Conservation (phyloP, 2,888 invertebrate species). For the Campaea margaritaria region DNA sequence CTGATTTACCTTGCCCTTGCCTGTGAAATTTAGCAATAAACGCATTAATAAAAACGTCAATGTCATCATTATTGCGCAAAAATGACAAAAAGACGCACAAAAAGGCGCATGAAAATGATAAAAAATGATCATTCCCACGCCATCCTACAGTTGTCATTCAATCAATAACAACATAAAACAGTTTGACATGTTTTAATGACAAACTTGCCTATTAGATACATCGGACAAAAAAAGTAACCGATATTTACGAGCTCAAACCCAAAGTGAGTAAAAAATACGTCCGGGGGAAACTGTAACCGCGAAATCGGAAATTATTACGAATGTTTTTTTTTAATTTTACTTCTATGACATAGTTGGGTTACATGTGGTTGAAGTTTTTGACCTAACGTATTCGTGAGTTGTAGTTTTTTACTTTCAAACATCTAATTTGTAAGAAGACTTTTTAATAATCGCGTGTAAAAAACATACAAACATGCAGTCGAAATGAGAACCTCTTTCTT, state of each 20-base stretch:
- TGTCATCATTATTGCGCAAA: constrained; percentile 72
- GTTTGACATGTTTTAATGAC: constrained; percentile 81
- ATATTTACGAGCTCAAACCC: constrained; percentile 65
- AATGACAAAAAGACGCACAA: constrained; percentile 36
- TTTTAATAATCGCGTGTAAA: no score
- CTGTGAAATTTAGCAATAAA: constrained; percentile 56
- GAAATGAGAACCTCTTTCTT: no score
- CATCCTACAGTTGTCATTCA: constrained; percentile 55
- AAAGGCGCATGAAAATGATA: constrained; percentile 23
- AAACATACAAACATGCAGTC: no score
- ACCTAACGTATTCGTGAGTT: no score
- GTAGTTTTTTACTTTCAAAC: no score
- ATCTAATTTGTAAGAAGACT: no score
- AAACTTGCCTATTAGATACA: constrained; percentile 66
- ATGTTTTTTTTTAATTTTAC: constrained; percentile 13
- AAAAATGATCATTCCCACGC: constrained; percentile 69
- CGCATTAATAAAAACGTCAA: constrained; percentile 60
- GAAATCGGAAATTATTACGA: constrained; percentile 50
- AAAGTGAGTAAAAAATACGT: constrained; percentile 54
- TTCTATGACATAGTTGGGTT: background rate
- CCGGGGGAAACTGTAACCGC: constrained; percentile 64
- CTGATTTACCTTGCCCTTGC: constrained; percentile 4
- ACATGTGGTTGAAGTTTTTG: background rate
- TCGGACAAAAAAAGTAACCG: constrained; percentile 45
- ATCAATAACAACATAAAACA: constrained; percentile 78